These are phyloP conservation scores for Epirrhoe tristata DNA, from an alignment of 2,888 invertebrate genomes.

Conservation along the genomic window DNA sequence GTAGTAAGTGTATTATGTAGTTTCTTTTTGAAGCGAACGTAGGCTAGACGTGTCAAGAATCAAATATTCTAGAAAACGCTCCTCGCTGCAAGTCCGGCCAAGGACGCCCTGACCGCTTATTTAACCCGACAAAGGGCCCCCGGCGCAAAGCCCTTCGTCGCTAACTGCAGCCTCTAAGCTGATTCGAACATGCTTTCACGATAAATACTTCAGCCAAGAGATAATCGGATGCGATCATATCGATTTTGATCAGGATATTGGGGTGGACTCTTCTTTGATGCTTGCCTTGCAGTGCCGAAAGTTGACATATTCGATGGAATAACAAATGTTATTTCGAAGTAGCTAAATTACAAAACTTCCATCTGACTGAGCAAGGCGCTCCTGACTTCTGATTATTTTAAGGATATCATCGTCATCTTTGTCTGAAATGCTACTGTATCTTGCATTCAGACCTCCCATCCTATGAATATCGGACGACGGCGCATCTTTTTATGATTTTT, in stretches of 20 bases:
- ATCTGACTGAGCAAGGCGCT: background rate
- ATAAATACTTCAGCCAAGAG: slow-evolving; percentile 40
- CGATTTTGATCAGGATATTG: slow-evolving; percentile 32
- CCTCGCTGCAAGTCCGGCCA: slow-evolving; percentile 7
- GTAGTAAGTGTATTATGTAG: too few species aligned
- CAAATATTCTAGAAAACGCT: background rate
- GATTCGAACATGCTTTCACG: slow-evolving; percentile 45
- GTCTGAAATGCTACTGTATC: too few species aligned
- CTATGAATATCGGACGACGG: too few species aligned
- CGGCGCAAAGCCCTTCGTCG: slow-evolving; percentile 38
- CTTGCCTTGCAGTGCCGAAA: background rate
- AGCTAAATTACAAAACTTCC: background rate
- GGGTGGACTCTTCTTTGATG: slow-evolving; percentile 20
- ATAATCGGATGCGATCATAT: slow-evolving; percentile 43
- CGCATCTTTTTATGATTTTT: too few species aligned
- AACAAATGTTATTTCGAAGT: background rate
- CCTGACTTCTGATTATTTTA: background rate
- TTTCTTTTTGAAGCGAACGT: too few species aligned
- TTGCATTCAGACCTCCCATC: too few species aligned
- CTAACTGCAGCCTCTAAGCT: slow-evolving; percentile 44
- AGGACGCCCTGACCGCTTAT: slow-evolving; percentile 22
- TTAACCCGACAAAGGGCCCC: slow-evolving; percentile 45
- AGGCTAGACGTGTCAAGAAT: background rate
- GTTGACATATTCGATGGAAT: background rate
- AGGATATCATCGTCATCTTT: too few species aligned